Percentiles rank a stretch among this genome's conserved stretches.
Conservation (phyloP, 2,113 vertebrate species). For the Oncorhynchus kisutch region DNA sequence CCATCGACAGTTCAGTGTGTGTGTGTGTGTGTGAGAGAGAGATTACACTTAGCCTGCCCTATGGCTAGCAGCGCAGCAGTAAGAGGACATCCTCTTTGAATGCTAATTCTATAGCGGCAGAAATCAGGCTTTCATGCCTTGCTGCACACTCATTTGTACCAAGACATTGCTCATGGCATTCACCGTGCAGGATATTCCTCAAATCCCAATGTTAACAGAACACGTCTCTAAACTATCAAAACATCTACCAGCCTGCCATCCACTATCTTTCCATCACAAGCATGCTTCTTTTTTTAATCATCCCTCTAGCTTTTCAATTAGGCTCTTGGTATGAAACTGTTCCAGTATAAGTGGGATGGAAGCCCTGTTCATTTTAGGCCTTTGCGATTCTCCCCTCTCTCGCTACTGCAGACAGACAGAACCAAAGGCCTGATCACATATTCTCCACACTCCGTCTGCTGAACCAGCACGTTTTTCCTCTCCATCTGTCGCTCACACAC, state of each 20-base stretch:
- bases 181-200: neutral
- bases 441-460: too few species aligned
- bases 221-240: neutral
- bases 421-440: too few species aligned
- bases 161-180: neutral
- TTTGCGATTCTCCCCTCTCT: conserved; percentile 31
- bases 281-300: conserved; percentile 29
- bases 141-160: neutral
- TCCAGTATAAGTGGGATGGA: conserved; percentile 31
- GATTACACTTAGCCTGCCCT: too few species aligned
- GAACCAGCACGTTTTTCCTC: too few species aligned
- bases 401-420: too few species aligned
- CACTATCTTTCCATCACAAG: conserved; percentile 45
- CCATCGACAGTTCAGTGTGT: too few species aligned
- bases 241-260: neutral
- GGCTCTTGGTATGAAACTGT: conserved; percentile 26
- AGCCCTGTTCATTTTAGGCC: conserved; percentile 49
- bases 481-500: too few species aligned
- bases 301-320: conserved; percentile 51
- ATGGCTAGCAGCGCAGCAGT: too few species aligned
- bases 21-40: too few species aligned
- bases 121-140: neutral
- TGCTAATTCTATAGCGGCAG: neutral
- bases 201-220: neutral
- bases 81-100: neutral